Percentiles rank a stretch among this genome's conserved stretches.
Evolutionary conservation across 2,888 invertebrate genomes (phyloP).

Genomic region (Nomada lathburiana): DNA sequence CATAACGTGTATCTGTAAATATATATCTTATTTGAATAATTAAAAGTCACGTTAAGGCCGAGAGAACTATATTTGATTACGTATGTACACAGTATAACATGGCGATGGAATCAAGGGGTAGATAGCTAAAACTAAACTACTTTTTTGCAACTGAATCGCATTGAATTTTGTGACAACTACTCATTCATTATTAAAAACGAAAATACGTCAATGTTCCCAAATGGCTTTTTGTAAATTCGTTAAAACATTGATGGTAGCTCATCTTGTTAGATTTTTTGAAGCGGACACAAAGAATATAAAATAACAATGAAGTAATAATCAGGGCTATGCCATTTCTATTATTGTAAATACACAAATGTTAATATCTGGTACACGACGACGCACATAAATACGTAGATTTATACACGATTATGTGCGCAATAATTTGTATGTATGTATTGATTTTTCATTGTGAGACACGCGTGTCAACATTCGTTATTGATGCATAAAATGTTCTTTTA

Average conservation of each 20-base stretch:
- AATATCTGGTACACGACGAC: slow-evolving; percentile 50
- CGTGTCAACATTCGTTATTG: slow-evolving; percentile 46
- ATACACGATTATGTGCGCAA: slow-evolving; percentile 54
- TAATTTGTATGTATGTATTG: slow-evolving; percentile 62
- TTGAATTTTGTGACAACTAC: slow-evolving; percentile 46
- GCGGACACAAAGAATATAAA: slow-evolving; percentile 29
- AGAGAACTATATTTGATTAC: slow-evolving; percentile 44
- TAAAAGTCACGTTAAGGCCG: slow-evolving; percentile 53
- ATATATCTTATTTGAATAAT: slow-evolving; percentile 43
- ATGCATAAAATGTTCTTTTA: slow-evolving; percentile 71
- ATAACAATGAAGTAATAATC: slow-evolving; percentile 53
- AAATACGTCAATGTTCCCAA: slow-evolving; percentile 46
- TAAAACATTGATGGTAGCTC: slow-evolving; percentile 26
- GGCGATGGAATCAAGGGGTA: slow-evolving; percentile 61
- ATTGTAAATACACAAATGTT: slow-evolving; percentile 66
- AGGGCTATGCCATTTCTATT: slow-evolving; percentile 55
- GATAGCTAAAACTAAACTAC: slow-evolving; percentile 48
- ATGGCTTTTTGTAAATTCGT: slow-evolving; percentile 41
- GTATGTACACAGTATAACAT: slow-evolving; percentile 54
- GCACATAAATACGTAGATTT: slow-evolving; percentile 57
- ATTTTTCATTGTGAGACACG: slow-evolving; percentile 49
- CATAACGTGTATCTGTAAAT: slow-evolving; percentile 52
- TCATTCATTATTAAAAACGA: slow-evolving; percentile 38
- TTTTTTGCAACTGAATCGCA: slow-evolving; percentile 43
- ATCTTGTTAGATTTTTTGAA: slow-evolving; percentile 43